These are phyloP conservation scores for Rotaria sp. DNA, from an alignment of 2,888 invertebrate genomes.

Conservation along the genomic window DNA sequence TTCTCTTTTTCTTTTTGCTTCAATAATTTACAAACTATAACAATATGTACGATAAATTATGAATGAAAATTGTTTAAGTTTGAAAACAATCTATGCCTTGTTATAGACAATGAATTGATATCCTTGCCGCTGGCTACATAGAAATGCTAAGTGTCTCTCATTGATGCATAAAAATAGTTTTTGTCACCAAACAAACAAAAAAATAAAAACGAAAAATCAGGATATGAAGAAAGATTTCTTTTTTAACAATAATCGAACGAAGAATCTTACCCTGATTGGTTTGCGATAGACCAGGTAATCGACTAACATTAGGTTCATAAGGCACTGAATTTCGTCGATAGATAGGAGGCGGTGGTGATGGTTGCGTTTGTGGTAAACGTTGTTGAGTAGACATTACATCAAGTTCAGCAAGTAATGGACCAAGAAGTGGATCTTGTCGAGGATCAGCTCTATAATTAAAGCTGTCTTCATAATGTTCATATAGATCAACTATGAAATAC, in stretches of 20 bases:
- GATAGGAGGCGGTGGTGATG: background rate
- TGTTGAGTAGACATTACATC: background rate
- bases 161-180: background rate
- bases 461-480: background rate
- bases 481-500: background rate
- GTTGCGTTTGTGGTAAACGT: background rate
- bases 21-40: background rate
- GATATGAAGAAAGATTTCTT: background rate
- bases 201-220: background rate
- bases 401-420: constrained; percentile 21
- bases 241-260: background rate
- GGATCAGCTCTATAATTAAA: background rate
- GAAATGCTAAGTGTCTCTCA: background rate
- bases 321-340: constrained; percentile 3
- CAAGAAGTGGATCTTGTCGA: constrained; percentile 13
- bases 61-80: background rate
- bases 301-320: background rate
- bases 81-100: background rate
- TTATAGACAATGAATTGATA: background rate
- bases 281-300: background rate
- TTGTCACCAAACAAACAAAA: background rate
- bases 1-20: background rate
- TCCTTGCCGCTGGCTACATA: background rate
- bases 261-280: background rate
- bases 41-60: background rate